Percentiles rank a stretch among this genome's conserved stretches.
Conservation (phyloP, 2,888 invertebrate species). For the Trissoscelio sp. region DNA sequence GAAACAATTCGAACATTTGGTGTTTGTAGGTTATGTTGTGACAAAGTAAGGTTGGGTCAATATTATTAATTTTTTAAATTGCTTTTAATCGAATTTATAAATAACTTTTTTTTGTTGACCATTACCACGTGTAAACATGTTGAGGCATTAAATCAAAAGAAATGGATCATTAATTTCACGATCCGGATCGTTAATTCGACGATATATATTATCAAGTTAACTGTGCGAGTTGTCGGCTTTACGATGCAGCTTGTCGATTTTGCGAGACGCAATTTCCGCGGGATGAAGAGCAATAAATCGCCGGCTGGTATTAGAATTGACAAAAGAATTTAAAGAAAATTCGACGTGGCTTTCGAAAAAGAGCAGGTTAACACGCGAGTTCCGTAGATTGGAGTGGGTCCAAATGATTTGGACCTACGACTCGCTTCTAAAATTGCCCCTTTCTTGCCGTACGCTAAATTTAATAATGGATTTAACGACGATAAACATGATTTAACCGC, state of each 20-base stretch:
- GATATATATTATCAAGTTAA: background rate
- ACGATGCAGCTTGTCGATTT: slow-evolving; percentile 10
- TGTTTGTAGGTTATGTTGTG: too few species aligned
- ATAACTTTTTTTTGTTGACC: slow-evolving; percentile 13
- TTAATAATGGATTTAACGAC: slow-evolving; percentile 62
- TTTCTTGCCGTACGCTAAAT: slow-evolving; percentile 53
- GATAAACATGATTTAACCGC: slow-evolving; percentile 54
- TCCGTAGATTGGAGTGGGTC: slow-evolving; percentile 39
- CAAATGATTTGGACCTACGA: slow-evolving; percentile 47
- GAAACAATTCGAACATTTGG: too few species aligned
- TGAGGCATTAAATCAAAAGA: slow-evolving; percentile 12
- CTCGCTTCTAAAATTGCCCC: slow-evolving; percentile 52
- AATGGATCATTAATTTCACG: slow-evolving; percentile 10
- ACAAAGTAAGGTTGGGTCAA: too few species aligned
- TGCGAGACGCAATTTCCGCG: background rate
- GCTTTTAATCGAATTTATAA: too few species aligned
- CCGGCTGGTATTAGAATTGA: slow-evolving; percentile 6
- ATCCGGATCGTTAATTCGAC: slow-evolving; percentile 6
- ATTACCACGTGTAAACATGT: background rate
- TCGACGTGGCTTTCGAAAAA: slow-evolving; percentile 14
- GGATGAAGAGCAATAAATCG: slow-evolving; percentile 4
- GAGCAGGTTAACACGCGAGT: slow-evolving; percentile 37
- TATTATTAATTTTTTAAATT: too few species aligned
- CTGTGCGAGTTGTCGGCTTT: background rate
- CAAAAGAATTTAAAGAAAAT: slow-evolving; percentile 21